Evolutionary conservation across 2,888 invertebrate genomes (phyloP), one percentile per base, ranked within the genome.

Genomic region (Euplagia quadripunctaria): DNA sequence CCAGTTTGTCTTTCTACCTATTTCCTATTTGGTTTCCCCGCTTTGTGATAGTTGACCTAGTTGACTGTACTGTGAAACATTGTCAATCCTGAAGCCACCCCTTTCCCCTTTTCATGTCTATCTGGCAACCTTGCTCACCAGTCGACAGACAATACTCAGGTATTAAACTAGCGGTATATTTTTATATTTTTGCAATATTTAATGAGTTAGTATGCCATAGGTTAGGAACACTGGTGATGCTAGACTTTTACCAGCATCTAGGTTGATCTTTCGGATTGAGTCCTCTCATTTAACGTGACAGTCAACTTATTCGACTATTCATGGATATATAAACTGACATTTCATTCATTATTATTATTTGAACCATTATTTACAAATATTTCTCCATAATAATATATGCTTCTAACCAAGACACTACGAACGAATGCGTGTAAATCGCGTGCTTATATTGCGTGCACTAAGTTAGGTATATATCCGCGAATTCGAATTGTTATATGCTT

Each of bases 381-480:
- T n/a, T n/a, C n/a, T n/a, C n/a, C n/a, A n/a, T n/a, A n/a, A 61
- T 31, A 61, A 9, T 31, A 61, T 61, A 5, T 14, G 14, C 14
- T 61, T 61, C 12, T 14, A 12, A 12, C 6, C 9, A 0, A 31
- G 31, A 31, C 31, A 14, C 0, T 16, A 42, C 16, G 51, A 11
- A 41, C 14, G 14, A 61, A 12, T 14, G 70, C 65, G 64, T 68
- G 71, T 64, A 49, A 42, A 65, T 72, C 52, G 77, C 75, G 76
- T 79, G 78, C 73, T 58, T 63, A n/a, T 16, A n/a, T 77, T 64
- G 82, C 81, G 76, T 81, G 79, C 55, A 1, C 41, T 43, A 4
- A n/a, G 49, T 31, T 72, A n/a, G n/a, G n/a, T n/a, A n/a, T n/a
- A 78, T 64, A 78, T 85, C 79, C 83, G 81, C 72, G 65, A 12